Evolutionary conservation across 2,113 vertebrate genomes (phyloP).

Genomic region (Anser brachyrhynchus): DNA sequence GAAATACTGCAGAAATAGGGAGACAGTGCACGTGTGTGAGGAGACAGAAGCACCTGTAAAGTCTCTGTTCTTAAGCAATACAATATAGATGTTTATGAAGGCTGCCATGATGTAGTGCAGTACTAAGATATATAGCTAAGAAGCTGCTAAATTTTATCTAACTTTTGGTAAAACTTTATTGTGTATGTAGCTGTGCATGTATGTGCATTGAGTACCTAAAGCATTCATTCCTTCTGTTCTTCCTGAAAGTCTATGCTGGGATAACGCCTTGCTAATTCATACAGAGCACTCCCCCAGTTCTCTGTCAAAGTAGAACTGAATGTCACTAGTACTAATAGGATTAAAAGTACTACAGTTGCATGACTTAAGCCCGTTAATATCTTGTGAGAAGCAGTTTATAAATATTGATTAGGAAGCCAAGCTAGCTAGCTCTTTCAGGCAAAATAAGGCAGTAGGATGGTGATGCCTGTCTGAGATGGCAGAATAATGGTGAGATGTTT

Average conservation of each 20-base stretch:
- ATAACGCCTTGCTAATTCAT: not conserved
- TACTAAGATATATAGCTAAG: not conserved
- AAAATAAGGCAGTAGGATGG: not conserved
- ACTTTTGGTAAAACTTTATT: not conserved
- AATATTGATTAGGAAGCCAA: not conserved
- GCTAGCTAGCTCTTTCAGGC: not conserved
- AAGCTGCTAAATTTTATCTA: not conserved
- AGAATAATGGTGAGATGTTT: not conserved
- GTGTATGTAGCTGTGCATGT: not conserved
- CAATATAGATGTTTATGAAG: not conserved
- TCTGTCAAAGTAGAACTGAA: not conserved
- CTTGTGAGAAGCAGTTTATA: not conserved
- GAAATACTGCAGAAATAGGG: not conserved
- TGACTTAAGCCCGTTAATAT: not conserved
- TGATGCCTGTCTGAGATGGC: not conserved
- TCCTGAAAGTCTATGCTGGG: not conserved
- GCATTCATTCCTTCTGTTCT: not conserved
- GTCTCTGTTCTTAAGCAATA: not conserved
- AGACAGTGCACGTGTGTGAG: not conserved
- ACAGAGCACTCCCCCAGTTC: not conserved
- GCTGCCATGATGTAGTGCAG: not conserved
- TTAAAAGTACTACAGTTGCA: not conserved
- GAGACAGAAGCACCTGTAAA: not conserved
- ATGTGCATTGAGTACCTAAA: not conserved
- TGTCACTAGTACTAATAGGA: not conserved